Conservation (phyloP, 2,113 vertebrate genomes). For the Melanostigma gelatinosum region DNA sequence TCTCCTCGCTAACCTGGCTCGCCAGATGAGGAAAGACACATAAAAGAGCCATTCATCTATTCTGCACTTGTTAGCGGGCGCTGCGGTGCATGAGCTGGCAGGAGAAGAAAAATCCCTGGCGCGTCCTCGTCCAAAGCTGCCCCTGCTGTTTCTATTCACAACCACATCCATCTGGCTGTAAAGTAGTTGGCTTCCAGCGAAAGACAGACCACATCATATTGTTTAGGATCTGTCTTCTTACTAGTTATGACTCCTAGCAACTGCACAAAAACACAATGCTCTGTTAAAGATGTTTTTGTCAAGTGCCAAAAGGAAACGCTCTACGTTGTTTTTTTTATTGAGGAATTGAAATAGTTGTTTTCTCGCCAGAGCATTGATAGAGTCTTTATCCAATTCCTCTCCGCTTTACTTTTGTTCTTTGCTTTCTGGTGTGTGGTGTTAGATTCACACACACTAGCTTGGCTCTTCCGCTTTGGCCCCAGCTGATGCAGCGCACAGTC, state of each 20-base stretch:
- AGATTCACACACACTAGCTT: slow-evolving; percentile 49
- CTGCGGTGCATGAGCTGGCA: slow-evolving; percentile 75
- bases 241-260: slow-evolving; percentile 34
- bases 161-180: slow-evolving; percentile 74
- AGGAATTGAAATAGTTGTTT: slow-evolving; percentile 11
- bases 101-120: slow-evolving; percentile 70
- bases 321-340: slow-evolving; percentile 13
- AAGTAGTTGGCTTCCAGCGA: slow-evolving; percentile 71
- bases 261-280: neutral
- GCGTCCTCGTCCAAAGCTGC: slow-evolving; percentile 67
- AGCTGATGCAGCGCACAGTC: slow-evolving; percentile 50
- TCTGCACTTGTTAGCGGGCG: slow-evolving; percentile 72
- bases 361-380: slow-evolving; percentile 10
- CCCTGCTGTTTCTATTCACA: slow-evolving; percentile 78
- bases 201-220: slow-evolving; percentile 66
- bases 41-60: slow-evolving; percentile 77
- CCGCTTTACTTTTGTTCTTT: slow-evolving; percentile 19
- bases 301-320: slow-evolving; percentile 22
- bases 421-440: slow-evolving; percentile 19
- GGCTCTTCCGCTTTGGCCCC: slow-evolving; percentile 64
- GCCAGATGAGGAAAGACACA: slow-evolving; percentile 63
- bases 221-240: slow-evolving; percentile 36
- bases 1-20: slow-evolving; percentile 72
- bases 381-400: slow-evolving; percentile 26
- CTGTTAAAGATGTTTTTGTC: neutral